These are phyloP conservation scores for Bombus ignitus DNA, from an alignment of 1,140 invertebrate species.

Conservation along the genomic window DNA sequence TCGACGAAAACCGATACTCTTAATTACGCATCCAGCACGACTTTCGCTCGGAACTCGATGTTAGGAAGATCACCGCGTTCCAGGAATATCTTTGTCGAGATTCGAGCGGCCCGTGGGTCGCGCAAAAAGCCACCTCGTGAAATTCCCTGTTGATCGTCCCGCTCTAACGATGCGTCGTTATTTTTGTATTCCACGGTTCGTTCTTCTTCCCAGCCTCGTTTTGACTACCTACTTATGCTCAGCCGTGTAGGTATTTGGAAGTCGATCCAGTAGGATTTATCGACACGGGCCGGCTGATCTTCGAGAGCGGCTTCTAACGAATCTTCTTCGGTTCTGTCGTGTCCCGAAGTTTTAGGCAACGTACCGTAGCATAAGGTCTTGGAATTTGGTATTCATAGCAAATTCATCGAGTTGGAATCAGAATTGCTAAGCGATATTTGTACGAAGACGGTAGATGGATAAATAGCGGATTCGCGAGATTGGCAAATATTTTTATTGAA, in stretches of 20 bases:
- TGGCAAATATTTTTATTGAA: too few relatives aligned
- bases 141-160: constrained; percentile 22
- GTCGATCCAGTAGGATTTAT: constrained; percentile 33
- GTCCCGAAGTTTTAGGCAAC: too few relatives aligned
- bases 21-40: constrained; percentile 45
- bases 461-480: too few relatives aligned
- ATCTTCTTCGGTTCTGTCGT: neutral
- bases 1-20: constrained; percentile 48
- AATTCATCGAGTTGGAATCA: too few relatives aligned
- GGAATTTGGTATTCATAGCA: too few relatives aligned
- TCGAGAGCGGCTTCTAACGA: neutral
- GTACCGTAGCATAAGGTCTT: too few relatives aligned
- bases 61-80: constrained; percentile 33
- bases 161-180: constrained; percentile 47
- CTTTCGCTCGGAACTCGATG: neutral
- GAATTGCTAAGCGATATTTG: too few relatives aligned
- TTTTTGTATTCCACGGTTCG: constrained; percentile 34
- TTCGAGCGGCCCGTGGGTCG: constrained; percentile 3
- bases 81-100: constrained; percentile 22
- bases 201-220: constrained; percentile 3
- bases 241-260: constrained; percentile 12
- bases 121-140: constrained; percentile 28
- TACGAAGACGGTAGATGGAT: too few relatives aligned
- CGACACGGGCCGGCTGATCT: neutral
- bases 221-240: constrained; percentile 30